A percentile compares a stretch with the other conserved stretches of the same genome.
phyloP scores from a whole-genome alignment of 2,888 invertebrate species.

The Sarcophaga rosellei region DNA sequence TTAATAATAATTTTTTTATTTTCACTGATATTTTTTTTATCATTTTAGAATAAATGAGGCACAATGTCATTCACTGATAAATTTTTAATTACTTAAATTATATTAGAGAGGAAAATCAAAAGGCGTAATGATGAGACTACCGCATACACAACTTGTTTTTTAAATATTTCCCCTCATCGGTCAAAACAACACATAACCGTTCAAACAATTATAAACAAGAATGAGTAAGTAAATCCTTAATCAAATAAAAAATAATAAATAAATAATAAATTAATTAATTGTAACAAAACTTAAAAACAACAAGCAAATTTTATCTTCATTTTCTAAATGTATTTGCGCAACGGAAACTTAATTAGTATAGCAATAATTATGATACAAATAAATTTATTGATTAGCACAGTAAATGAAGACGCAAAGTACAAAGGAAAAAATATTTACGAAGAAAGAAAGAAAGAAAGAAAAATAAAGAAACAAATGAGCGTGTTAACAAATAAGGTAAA shows the following conservation, averaged over 20 bases:
- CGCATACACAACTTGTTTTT: not conserved
- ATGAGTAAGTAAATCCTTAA: not conserved
- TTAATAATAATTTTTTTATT: no score
- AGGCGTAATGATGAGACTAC: not conserved
- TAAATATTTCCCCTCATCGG: not conserved
- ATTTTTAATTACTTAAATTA: no score
- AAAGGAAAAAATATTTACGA: conserved; percentile 17
- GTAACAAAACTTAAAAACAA: not conserved
- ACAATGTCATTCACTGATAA: no score
- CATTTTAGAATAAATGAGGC: no score
- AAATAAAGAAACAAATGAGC: not conserved
- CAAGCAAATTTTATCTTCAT: not conserved
- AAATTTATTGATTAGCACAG: not conserved
- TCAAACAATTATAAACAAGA: not conserved
- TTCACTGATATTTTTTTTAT: no score
- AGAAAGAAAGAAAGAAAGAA: not conserved
- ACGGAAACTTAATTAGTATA: conserved; percentile 10
- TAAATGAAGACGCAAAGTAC: not conserved
- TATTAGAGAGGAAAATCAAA: not conserved
- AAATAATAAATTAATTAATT: not conserved
- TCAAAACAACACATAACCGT: not conserved
- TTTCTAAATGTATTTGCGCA: conserved; percentile 4
- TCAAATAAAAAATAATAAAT: conserved; percentile 14
- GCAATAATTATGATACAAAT: not conserved
- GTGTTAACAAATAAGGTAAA: not conserved